These are phyloP conservation scores for Pristionchus entomophagus DNA, from an alignment of 2,888 invertebrate species.

Conservation along the genomic window DNA sequence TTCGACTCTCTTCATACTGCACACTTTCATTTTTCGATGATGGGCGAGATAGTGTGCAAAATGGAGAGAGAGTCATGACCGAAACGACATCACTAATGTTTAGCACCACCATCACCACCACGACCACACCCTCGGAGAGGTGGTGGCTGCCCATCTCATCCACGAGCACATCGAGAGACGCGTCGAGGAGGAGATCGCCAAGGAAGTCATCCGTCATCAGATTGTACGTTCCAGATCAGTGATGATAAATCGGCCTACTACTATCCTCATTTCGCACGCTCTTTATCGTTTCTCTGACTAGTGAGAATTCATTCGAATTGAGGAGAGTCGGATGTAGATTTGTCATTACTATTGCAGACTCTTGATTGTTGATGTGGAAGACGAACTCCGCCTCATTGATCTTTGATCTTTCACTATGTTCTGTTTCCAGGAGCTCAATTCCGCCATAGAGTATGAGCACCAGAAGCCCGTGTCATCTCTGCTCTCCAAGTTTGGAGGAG, in stretches of 20 bases:
- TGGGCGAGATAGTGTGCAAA: background rate
- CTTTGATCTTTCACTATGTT: background rate
- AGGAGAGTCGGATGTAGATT: too few relatives aligned
- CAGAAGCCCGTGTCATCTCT: constrained; percentile 22
- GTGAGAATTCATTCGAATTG: too few relatives aligned
- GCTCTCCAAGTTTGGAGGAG: constrained; percentile 44
- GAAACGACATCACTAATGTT: too few relatives aligned
- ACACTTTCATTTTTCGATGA: background rate
- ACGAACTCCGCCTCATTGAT: background rate
- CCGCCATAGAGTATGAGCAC: constrained; percentile 30
- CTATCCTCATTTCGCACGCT: background rate
- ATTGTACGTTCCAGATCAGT: background rate
- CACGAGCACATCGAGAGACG: constrained; percentile 24
- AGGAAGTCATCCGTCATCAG: background rate
- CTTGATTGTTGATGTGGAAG: too few relatives aligned
- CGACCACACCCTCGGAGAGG: background rate
- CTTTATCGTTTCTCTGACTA: background rate
- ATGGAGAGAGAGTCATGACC: too few relatives aligned
- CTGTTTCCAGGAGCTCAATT: background rate
- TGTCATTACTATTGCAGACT: too few relatives aligned
- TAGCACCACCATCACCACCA: background rate
- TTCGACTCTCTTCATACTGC: too few relatives aligned
- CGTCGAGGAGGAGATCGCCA: constrained; percentile 18
- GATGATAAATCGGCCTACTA: background rate
- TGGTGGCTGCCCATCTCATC: background rate